These are phyloP conservation scores for Alentia gelatinosa DNA, from an alignment of 2,888 invertebrate species.

Conservation along the genomic window DNA sequence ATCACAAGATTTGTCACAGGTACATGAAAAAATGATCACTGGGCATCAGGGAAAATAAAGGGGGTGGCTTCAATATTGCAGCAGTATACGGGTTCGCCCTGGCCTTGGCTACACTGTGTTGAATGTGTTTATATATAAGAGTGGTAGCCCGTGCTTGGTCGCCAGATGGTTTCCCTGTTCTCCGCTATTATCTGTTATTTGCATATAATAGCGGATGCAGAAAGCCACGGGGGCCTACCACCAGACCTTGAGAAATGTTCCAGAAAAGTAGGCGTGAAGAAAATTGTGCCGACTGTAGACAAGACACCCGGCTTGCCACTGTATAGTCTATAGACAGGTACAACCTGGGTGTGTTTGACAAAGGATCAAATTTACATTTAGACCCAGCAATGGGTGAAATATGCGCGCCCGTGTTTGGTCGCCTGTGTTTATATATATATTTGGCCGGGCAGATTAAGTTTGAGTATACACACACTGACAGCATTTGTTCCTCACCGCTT, in stretches of 20 bases:
- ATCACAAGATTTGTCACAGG: conserved; percentile 40
- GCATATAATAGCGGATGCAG: not conserved
- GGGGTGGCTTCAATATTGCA: conserved; percentile 8
- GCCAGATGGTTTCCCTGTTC: not conserved
- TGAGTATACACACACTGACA: conserved; percentile 46
- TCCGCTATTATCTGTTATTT: not conserved
- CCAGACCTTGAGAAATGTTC: conserved; percentile 3
- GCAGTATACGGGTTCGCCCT: too few species aligned
- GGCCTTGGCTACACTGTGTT: too few species aligned
- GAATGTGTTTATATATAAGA: too few species aligned
- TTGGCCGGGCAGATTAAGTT: conserved; percentile 40
- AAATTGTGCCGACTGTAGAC: not conserved
- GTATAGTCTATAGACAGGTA: not conserved
- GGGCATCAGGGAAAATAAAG: conserved; percentile 15
- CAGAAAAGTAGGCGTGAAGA: not conserved
- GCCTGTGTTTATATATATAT: conserved; percentile 48
- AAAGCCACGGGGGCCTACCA: not conserved
- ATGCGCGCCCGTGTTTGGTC: not conserved
- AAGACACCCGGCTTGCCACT: not conserved
- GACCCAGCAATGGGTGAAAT: conserved; percentile 48
- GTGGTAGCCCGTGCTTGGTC: not conserved
- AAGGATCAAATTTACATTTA: conserved; percentile 51
- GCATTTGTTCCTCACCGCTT: conserved; percentile 48
- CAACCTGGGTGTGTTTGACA: not conserved
- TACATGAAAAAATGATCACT: conserved; percentile 41